Evolutionary conservation across 2,888 invertebrate genomes (phyloP), one percentile per base, ranked within the genome.

Genomic region (Lapara coniferarum): DNA sequence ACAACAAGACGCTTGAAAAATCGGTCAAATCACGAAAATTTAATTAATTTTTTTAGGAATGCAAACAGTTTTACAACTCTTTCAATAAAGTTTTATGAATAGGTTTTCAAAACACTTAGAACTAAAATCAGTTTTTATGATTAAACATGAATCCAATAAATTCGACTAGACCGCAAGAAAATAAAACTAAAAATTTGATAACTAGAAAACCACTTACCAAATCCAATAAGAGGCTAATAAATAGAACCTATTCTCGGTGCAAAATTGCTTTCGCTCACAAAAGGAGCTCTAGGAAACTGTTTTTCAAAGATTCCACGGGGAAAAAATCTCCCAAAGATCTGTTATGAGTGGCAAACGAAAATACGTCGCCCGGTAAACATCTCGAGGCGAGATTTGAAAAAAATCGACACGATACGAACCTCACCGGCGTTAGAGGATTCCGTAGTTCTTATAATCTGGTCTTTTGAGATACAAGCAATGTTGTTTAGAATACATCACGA

Each of bases 301-400:
- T 46, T 63, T 37, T 13, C 63, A 63, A 49, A 63, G 63, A 63
- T 63, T 63, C 63, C 49, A 49, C 59, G 44, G 59, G 16, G 25
- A 63, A 63, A 63, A 63, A 63, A 46, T 19, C 49, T 49, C 63
- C 63, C 46, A 63, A 63, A 63, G 63, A 63, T 63, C 63, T 63
- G 63, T 63, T 63, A 63, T 63, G 63, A 63, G 63, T 63, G 63
- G 63, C 49, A 63, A 63, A 63, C 63, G 63, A 63, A 63, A 63
- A 63, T 63, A 63, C 63, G 63, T 49, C 19, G 63, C 19, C 55
- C 16, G 63, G 63, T 63, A 63, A 63, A 63, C 63, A 63, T 63
- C 63, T 49, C 49, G 16, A 46, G 46, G 46, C 49, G 63, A 63
- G 49, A 46, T 63, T 63, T 19, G 63, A 46, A 63, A 63, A 63